Percentiles rank a stretch among this genome's conserved stretches.
Evolutionary conservation across 2,113 vertebrate species (phyloP).

Genomic region (Chaenogobius annularis): DNA sequence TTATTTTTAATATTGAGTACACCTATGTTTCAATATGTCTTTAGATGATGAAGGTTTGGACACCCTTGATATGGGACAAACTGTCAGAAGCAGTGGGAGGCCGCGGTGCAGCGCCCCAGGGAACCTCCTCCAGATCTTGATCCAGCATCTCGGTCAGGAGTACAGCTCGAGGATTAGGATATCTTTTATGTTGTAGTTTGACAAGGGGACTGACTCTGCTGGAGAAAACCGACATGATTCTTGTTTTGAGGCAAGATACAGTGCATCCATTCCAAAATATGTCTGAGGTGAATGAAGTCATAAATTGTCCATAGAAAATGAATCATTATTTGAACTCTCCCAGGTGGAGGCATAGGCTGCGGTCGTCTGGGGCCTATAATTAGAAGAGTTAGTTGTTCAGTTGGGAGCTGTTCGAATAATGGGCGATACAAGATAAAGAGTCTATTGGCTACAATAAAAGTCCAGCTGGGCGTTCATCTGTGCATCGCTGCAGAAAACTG

Average conservation of each 20-base stretch:
- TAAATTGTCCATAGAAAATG: neutral
- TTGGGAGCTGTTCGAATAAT: neutral
- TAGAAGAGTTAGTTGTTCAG: neutral
- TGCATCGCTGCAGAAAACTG: neutral
- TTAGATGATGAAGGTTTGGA: too few relatives aligned
- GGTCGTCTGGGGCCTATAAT: neutral
- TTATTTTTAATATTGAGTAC: too few relatives aligned
- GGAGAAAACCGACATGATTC: too few relatives aligned
- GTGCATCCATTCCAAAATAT: neutral
- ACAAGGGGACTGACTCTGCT: too few relatives aligned
- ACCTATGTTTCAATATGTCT: too few relatives aligned
- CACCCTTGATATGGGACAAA: neutral
- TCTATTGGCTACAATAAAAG: slow-evolving; percentile 4
- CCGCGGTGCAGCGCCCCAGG: too few relatives aligned
- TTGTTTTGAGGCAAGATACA: too few relatives aligned
- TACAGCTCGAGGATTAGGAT: too few relatives aligned
- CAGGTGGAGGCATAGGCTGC: neutral
- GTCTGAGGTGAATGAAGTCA: neutral
- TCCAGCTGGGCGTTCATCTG: slow-evolving; percentile 3
- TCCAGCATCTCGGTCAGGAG: neutral
- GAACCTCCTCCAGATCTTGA: too few relatives aligned
- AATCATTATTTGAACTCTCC: neutral
- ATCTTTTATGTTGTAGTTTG: too few relatives aligned
- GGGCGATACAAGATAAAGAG: neutral
- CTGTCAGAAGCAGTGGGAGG: neutral